These are phyloP conservation scores for Oreonectes daqikongensis DNA, from an alignment of 2,797 vertebrate genomes.

Conservation along the genomic window DNA sequence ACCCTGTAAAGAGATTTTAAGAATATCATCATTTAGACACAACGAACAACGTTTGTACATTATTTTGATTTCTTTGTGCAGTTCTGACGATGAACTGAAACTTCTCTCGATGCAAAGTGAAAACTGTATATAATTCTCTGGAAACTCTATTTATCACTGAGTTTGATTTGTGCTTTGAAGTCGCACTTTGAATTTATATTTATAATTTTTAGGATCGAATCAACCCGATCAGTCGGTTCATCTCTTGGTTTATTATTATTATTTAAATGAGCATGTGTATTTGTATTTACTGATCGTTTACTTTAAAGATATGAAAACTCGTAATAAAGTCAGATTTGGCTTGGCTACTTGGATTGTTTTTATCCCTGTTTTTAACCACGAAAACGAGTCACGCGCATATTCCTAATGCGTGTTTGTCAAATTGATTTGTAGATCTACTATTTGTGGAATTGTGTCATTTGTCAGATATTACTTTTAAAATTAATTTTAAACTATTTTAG, in stretches of 20 bases:
- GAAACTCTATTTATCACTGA: conserved; percentile 76
- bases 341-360: conserved; percentile 42
- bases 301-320: conserved; percentile 60
- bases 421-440: neutral
- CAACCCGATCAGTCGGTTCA: conserved; percentile 84
- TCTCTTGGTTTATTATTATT: conserved; percentile 67
- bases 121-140: conserved; percentile 71
- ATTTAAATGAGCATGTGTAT: conserved; percentile 87
- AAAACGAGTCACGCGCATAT: neutral
- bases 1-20: neutral
- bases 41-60: conserved; percentile 58
- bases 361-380: neutral
- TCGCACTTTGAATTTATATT: conserved; percentile 83
- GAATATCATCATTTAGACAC: neutral
- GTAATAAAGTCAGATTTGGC: conserved; percentile 64
- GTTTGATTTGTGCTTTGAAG: conserved; percentile 79
- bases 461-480: neutral
- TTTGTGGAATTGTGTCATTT: neutral
- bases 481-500: no score
- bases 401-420: neutral
- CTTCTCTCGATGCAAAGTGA: conserved; percentile 48
- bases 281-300: conserved; percentile 77
- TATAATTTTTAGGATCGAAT: conserved; percentile 82
- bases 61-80: conserved; percentile 57
- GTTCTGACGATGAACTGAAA: conserved; percentile 43